Conservation (phyloP, 2,888 invertebrate species). For the Tipula unca region DNA sequence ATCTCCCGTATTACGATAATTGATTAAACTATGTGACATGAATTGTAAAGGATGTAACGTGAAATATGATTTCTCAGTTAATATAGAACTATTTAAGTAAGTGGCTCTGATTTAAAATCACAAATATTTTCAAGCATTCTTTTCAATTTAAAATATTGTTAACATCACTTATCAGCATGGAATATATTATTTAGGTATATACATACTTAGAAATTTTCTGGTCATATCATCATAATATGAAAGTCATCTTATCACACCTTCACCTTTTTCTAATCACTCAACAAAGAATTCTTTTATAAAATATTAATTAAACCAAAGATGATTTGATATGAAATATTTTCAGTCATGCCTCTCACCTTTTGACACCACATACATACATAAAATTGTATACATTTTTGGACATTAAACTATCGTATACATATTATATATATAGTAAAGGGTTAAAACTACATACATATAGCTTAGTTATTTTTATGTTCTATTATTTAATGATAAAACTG, state of each 20-base stretch:
- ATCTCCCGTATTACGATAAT: too few relatives aligned
- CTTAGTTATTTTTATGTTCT: not conserved
- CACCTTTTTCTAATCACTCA: not conserved
- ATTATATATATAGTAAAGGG: not conserved
- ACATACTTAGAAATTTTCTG: too few relatives aligned
- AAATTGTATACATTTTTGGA: not conserved
- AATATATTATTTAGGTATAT: not conserved
- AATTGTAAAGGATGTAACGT: too few relatives aligned
- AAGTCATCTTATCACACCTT: not conserved
- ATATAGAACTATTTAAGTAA: too few relatives aligned
- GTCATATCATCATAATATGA: not conserved
- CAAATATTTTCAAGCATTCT: too few relatives aligned
- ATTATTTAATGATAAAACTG: not conserved
- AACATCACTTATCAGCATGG: not conserved
- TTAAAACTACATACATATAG: not conserved
- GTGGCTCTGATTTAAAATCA: too few relatives aligned
- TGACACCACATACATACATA: not conserved
- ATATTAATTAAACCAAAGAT: not conserved
- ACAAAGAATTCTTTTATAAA: not conserved
- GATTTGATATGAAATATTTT: not conserved
- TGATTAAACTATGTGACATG: too few relatives aligned
- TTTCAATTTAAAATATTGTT: not conserved
- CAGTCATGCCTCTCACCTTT: not conserved
- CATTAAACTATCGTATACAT: not conserved
- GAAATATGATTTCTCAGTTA: too few relatives aligned